Evolutionary conservation across 2,888 invertebrate genomes (phyloP), one percentile per base, ranked within the genome.

Genomic region (Chrysolina oricalcia): DNA sequence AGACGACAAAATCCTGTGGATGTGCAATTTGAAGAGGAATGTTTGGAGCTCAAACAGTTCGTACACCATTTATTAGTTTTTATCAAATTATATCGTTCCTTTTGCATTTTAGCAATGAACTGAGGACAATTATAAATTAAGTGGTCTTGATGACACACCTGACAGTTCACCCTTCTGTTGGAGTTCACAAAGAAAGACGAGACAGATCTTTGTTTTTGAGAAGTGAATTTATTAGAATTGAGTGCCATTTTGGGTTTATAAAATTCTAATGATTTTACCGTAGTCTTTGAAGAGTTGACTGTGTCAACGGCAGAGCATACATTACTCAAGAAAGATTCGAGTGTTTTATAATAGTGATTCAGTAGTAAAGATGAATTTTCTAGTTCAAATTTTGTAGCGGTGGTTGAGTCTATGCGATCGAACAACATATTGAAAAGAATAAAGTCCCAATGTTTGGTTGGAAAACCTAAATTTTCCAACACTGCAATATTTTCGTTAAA

Each of bases 1-100:
- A 27, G 63, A 9, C 23, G 63, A n/a, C 27, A 27, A 17, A 27
- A 27, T 5, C 17, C 10, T 27, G 15, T 35, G 35, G 40, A 27
- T 17, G 40, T 27, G 5, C 27, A 27, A 40, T 63, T 63, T 27
- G 6, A 10, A 64, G 64, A 64, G 10, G 40, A 19, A 41, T 64
- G 64, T 21, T 43, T 64, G 6, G 64, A 64, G 4, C 64, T 41
- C 17, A 64, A 64, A 17, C 64, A 64, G 35, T 64, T 64, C 11
- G 64, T 9, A 35, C 64, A 64, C 64, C 64, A 64, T 43, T 64
- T 41, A n/a, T 59, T 21, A 23, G 27, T 23, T 23, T 23, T 59
- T 15, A 59, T 35, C 59, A 59, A n/a, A 59, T 64, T 41, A n/a
- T 64, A 64, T 9, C 64, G 40, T 41, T 64, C 64, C 41, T 64